A percentile compares a stretch with the other conserved stretches of the same genome.
Evolutionary conservation across 2,888 invertebrate species (phyloP).

Genomic region (Melanchra persicariae): DNA sequence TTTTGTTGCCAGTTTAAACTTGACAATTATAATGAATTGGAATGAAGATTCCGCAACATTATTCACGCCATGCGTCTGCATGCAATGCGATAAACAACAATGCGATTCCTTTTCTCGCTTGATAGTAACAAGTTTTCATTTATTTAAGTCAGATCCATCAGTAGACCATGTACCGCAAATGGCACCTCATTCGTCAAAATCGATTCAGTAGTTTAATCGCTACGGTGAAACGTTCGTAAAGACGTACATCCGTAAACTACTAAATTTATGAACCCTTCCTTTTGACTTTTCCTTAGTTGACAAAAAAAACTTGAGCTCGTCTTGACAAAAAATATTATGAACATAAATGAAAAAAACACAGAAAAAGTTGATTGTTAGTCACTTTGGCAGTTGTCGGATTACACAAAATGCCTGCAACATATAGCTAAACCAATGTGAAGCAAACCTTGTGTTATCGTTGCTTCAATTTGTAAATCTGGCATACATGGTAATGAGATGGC

Average conservation of each 20-base stretch:
- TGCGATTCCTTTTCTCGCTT: neutral
- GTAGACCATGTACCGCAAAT: neutral
- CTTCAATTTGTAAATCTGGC: constrained; percentile 53
- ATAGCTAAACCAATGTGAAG: constrained; percentile 30
- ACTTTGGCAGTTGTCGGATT: neutral
- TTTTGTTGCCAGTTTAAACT: too few relatives aligned
- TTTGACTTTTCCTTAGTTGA: too few relatives aligned
- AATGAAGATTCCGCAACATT: neutral
- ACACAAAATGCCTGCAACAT: constrained; percentile 4
- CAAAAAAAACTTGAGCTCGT: neutral
- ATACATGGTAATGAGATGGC: constrained; percentile 42
- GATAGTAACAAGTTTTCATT: neutral
- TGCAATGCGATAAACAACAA: too few relatives aligned
- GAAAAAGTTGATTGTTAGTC: neutral
- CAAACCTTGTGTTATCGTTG: constrained; percentile 33
- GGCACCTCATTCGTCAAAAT: neutral
- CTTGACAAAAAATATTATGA: neutral
- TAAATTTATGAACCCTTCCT: neutral
- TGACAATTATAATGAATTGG: too few relatives aligned
- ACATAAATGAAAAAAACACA: neutral
- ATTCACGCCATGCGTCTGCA: constrained; percentile 1
- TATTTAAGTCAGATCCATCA: neutral
- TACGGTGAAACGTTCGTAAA: neutral
- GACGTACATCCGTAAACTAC: neutral
- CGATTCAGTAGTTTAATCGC: neutral